These are phyloP conservation scores for Malurus cyaneus DNA, from an alignment of 2,113 vertebrate species.

Conservation along the genomic window DNA sequence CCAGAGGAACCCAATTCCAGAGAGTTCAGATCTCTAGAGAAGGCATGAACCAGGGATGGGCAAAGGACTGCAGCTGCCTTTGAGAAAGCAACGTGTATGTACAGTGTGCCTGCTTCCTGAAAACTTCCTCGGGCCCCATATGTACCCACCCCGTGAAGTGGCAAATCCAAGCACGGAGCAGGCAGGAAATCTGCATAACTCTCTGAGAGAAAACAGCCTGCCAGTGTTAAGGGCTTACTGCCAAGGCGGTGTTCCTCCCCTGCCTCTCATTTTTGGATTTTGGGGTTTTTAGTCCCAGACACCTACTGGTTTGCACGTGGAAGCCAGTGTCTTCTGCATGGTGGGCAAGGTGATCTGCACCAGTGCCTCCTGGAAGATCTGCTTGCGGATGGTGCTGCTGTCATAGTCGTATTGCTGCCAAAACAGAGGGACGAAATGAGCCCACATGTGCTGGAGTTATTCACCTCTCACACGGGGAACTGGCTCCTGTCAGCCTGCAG, in stretches of 20 bases:
- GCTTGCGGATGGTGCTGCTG: slow-evolving; percentile 92
- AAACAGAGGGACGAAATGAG: slow-evolving; percentile 36
- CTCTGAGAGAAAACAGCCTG: neutral
- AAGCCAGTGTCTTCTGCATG: slow-evolving; percentile 83
- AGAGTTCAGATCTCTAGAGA: neutral
- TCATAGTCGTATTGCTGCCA: slow-evolving; percentile 93
- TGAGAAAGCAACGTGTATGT: neutral
- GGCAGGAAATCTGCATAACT: neutral
- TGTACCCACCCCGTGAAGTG: neutral
- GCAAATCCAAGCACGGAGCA: neutral
- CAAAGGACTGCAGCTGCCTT: neutral
- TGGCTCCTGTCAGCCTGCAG: neutral
- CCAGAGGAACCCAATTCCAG: neutral
- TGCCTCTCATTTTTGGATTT: neutral
- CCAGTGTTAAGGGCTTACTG: neutral
- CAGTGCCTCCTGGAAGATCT: slow-evolving; percentile 87
- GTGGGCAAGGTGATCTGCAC: slow-evolving; percentile 88
- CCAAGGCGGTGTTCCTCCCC: neutral
- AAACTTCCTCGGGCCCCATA: neutral
- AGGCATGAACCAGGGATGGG: neutral
- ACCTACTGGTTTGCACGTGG: slow-evolving; percentile 83
- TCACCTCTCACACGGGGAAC: neutral
- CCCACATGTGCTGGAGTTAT: neutral
- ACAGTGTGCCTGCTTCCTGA: neutral
- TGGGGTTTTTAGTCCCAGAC: neutral